Evolutionary conservation across 1,140 invertebrate species (phyloP), one percentile per base, ranked within the genome.

Genomic region (Calliphora vicina): DNA sequence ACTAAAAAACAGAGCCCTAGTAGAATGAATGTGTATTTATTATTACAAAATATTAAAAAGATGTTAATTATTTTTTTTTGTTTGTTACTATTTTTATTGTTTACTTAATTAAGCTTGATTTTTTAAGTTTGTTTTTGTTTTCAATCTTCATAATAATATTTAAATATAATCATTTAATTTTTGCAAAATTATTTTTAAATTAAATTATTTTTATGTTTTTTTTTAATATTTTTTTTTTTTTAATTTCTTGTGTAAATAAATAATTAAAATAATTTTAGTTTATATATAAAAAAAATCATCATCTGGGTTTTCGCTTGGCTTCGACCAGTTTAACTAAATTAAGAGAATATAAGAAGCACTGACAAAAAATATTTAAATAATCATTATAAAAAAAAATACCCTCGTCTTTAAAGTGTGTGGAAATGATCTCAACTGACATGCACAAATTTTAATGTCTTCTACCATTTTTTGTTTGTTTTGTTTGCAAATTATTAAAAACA

Each of bases 211-310:
- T 61, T 61, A 27, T 6, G 10, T 13, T 25, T 61, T 81, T 61
- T 81, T 67, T 83, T 83, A n/a, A n/a, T 83, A 81, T 74, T 78
- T 74, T 35, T 74, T 67, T 80, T 83, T 35, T 83, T 83, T 67
- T 61, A 42, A 6, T 72, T 72, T 43, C 17, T 83, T 83, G 81
- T 57, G 80, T 73, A 72, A 50, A 81, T 83, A 73, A 81, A 61
- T 81, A 83, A 81, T 83, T 43, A 83, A 43, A 26, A 67, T 82
- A 43, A 83, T 78, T 73, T 76, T 27, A 42, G 73, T 76, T 35
- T 76, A 76, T 74, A 83, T 83, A 74, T 80, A 78, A 80, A 83
- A 83, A 76, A 83, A 83, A 83, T 83, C 67, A 82, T 82, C 45
- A 83, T 78, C 76, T 74, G 73, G 27, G 27, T 35, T 76, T 83